Percentiles rank a stretch among this genome's conserved stretches.
Evolutionary conservation across 2,797 vertebrate species (phyloP).

Genomic region (Anguilla pacifica): DNA sequence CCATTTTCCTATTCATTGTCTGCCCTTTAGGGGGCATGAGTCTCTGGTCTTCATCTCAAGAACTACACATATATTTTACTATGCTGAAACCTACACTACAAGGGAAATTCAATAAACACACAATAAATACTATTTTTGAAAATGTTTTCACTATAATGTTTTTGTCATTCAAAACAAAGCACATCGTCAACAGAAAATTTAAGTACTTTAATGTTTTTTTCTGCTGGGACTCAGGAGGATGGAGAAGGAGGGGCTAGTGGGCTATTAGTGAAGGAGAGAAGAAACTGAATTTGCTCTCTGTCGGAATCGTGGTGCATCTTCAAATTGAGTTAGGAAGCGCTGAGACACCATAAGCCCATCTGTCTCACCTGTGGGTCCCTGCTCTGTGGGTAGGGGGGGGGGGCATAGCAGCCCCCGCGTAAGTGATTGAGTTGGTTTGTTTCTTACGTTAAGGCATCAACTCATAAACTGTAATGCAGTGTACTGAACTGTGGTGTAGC

Average conservation of each 20-base stretch:
- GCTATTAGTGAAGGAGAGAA: neutral
- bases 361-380: neutral
- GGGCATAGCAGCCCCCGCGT: neutral
- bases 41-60: no score
- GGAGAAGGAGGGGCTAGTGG: neutral
- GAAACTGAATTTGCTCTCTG: neutral
- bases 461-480: no score
- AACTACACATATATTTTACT: no score
- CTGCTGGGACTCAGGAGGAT: neutral
- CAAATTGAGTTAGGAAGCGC: neutral
- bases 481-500: no score
- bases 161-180: no score
- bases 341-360: neutral
- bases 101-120: no score
- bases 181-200: no score
- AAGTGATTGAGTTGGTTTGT: neutral
- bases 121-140: no score
- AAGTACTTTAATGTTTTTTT: no score
- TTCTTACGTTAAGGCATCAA: no score
- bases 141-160: no score
- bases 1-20: neutral
- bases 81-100: no score
- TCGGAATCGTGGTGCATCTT: neutral
- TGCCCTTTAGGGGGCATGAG: neutral
- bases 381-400: neutral